Base-by-base conservation (phyloP, 2,113 vertebrate genomes). In the Oriolus oriolus region DNA sequence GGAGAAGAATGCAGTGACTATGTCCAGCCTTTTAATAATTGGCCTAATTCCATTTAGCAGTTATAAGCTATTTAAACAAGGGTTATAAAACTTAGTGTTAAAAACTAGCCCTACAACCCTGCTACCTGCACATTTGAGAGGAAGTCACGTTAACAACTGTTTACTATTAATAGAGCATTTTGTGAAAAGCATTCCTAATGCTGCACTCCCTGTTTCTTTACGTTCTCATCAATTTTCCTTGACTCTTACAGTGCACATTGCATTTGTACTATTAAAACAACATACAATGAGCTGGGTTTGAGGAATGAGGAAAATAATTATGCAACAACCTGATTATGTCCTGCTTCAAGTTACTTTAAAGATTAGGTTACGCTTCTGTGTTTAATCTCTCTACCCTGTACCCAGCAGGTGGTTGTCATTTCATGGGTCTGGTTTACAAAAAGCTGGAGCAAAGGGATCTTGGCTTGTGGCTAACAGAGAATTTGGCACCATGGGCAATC, bases 271-370 rank as follows among this genome's bases (percentile, higher is more conserved):
- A 77, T 16, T 87, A 90, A 88, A 94, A 70, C 28, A 88, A 70
- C 33, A 89, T 19, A 84, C 42, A 89, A 69, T 22, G 54, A 86
- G 10, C 21, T 93, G 61, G n/a, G 24, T 82, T 92, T 70, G 83
- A 97, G 89, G 95, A 97, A 95, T 54, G 89, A 96, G 87, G 94
- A 88, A 95, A 93, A 75, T 28, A 93, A 84, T 97, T 94, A 80
- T 12, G 52, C 79, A 94, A 56, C 39, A 60, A 83, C 56, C 63
- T 37, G 45, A 89, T 80, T 77, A 94, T 3, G 37, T 56, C 47
- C 56, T 88, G 59, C 64, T 94, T 84, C 71, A 54, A 52, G 44
- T 88, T 84, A 88, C 41, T 81, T 77, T 54, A 65, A 82, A 91
- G 66, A 87, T 83, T 68, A 89, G 19, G 37, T 69, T 87, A 83